Conservation (phyloP, 2,888 invertebrate species). For the Brenthis hecate region DNA sequence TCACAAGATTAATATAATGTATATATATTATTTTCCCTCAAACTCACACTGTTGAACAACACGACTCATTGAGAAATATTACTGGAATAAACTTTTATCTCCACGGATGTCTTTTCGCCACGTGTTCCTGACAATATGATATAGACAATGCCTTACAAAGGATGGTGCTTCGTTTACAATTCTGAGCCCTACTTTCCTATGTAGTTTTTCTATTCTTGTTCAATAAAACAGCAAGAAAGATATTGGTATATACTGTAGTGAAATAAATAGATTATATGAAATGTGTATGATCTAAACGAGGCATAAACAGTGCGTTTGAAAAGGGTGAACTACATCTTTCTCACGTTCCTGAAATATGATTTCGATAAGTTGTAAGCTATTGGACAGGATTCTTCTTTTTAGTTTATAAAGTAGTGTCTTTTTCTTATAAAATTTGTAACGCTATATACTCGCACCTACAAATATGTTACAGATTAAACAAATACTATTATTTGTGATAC, state of each 20-base stretch:
- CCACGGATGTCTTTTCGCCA: slow-evolving; percentile 76
- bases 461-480: too few relatives aligned
- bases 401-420: slow-evolving; percentile 61
- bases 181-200: slow-evolving; percentile 39
- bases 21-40: neutral
- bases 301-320: slow-evolving; percentile 67
- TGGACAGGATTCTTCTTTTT: slow-evolving; percentile 69
- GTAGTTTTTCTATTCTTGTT: slow-evolving; percentile 22
- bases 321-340: slow-evolving; percentile 74
- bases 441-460: slow-evolving; percentile 1
- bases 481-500: too few relatives aligned
- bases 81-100: slow-evolving; percentile 76
- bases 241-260: slow-evolving; percentile 27
- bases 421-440: slow-evolving; percentile 44
- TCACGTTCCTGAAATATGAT: slow-evolving; percentile 80
- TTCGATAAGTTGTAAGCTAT: slow-evolving; percentile 79
- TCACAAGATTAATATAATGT: neutral
- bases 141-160: slow-evolving; percentile 78
- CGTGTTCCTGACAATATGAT: slow-evolving; percentile 79
- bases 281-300: slow-evolving; percentile 51
- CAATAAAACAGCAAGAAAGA: slow-evolving; percentile 31
- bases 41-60: slow-evolving; percentile 45
- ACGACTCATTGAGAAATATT: slow-evolving; percentile 66
- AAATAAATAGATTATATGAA: slow-evolving; percentile 21
- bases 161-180: slow-evolving; percentile 63